A percentile compares a stretch with the other conserved stretches of the same genome.
Evolutionary conservation across 2,888 invertebrate genomes (phyloP).

Genomic region (Monopis laevigella): DNA sequence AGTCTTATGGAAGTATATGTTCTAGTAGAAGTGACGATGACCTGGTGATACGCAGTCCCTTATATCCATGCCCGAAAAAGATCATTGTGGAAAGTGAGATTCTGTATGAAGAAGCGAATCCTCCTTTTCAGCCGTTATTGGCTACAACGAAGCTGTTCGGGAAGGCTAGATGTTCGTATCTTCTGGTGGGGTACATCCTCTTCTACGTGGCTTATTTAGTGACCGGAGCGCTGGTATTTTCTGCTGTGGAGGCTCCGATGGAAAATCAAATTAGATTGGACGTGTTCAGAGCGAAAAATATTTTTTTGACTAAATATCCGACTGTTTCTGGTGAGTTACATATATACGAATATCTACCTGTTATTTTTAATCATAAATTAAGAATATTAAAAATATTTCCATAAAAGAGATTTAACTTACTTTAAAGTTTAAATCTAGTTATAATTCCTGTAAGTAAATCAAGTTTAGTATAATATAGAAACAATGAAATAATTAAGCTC

Average conservation of each 20-base stretch:
- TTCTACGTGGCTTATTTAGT: slow-evolving; percentile 71
- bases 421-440: too few relatives aligned
- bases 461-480: too few relatives aligned
- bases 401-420: too few relatives aligned
- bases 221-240: slow-evolving; percentile 74
- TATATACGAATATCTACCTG: too few relatives aligned
- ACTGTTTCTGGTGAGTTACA: slow-evolving; percentile 67
- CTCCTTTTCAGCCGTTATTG: slow-evolving; percentile 50
- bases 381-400: too few relatives aligned
- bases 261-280: slow-evolving; percentile 64
- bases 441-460: too few relatives aligned
- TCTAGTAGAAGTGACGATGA: slow-evolving; percentile 51
- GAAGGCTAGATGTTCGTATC: slow-evolving; percentile 59
- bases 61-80: slow-evolving; percentile 52
- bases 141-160: slow-evolving; percentile 57
- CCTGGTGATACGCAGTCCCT: slow-evolving; percentile 55
- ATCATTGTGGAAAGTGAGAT: slow-evolving; percentile 48
- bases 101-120: slow-evolving; percentile 53
- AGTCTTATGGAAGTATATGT: slow-evolving; percentile 56
- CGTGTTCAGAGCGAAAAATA: slow-evolving; percentile 57
- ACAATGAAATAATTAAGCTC: too few relatives aligned
- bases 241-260: slow-evolving; percentile 70
- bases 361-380: too few relatives aligned
- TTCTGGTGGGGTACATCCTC: slow-evolving; percentile 61
- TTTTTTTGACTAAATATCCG: slow-evolving; percentile 68